These are phyloP conservation scores for Leucophenga maculata DNA, from an alignment of 2,888 invertebrate genomes.

Conservation along the genomic window DNA sequence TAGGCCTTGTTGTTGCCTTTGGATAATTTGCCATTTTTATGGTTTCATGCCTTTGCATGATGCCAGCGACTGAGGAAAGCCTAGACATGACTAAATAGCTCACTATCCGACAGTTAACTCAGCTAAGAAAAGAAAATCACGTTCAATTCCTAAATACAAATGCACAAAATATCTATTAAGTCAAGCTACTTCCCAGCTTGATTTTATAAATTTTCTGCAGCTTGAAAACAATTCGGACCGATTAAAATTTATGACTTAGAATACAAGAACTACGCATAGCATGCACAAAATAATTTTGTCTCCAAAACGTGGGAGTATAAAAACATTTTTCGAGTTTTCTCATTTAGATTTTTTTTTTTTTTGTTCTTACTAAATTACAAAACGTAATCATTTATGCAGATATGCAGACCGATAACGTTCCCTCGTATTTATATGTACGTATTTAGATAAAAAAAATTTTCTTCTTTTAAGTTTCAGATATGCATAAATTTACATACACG, in stretches of 20 bases:
- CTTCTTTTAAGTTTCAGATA: constrained; percentile 36
- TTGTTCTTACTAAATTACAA: neutral
- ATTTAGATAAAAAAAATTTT: constrained; percentile 3
- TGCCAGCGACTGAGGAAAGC: constrained; percentile 2
- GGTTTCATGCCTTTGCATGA: constrained; percentile 60
- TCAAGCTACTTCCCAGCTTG: too few species aligned
- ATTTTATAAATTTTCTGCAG: too few species aligned
- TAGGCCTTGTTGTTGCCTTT: constrained; percentile 20
- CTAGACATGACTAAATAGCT: constrained; percentile 1
- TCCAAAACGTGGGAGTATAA: too few species aligned
- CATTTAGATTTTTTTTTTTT: too few species aligned
- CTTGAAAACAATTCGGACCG: too few species aligned
- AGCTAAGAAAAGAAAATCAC: constrained; percentile 48
- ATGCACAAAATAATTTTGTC: neutral
- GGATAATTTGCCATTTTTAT: constrained; percentile 70
- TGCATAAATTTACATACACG: constrained; percentile 53
- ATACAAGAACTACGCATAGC: too few species aligned
- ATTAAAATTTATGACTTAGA: too few species aligned
- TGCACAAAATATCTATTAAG: constrained; percentile 43
- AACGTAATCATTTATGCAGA: neutral
- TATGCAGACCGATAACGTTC: too few species aligned
- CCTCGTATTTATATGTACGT: neutral
- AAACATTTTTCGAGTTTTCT: too few species aligned
- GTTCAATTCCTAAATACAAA: constrained; percentile 59
- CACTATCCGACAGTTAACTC: constrained; percentile 41